Evolutionary conservation across 2,113 vertebrate genomes (phyloP).

Genomic region (Passer montanus): DNA sequence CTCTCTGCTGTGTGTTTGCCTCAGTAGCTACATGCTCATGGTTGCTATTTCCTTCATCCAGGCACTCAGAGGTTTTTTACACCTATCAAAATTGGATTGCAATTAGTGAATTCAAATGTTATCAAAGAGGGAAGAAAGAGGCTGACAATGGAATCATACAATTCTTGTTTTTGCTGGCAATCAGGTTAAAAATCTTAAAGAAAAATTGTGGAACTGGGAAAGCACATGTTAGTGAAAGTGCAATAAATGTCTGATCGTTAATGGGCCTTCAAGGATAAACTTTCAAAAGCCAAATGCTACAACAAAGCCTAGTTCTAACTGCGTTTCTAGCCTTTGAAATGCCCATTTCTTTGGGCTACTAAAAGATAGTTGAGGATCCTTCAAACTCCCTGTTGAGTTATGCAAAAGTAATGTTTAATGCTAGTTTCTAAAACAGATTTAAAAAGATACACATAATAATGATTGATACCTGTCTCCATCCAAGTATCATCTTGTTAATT

Average conservation of each 20-base stretch:
- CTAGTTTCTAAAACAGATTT: not conserved
- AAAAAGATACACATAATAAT: not conserved
- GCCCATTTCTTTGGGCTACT: not conserved
- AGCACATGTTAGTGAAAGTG: not conserved
- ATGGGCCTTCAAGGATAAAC: not conserved
- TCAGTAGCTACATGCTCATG: not conserved
- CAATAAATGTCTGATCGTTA: not conserved
- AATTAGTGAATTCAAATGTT: not conserved
- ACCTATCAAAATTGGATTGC: not conserved
- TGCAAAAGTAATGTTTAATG: not conserved
- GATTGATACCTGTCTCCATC: not conserved
- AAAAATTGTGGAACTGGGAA: not conserved
- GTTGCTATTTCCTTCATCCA: not conserved
- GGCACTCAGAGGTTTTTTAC: not conserved
- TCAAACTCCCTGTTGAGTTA: not conserved
- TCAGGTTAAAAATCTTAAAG: not conserved
- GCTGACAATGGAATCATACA: not conserved
- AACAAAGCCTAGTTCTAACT: not conserved
- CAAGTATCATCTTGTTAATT: not conserved
- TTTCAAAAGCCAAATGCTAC: not conserved
- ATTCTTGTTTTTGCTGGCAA: not conserved
- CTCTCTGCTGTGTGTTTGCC: not conserved
- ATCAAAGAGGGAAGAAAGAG: not conserved
- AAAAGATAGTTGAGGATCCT: not conserved
- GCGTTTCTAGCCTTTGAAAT: conserved; percentile 13